Evolutionary conservation across 2,888 invertebrate genomes (phyloP).

Genomic region (Priocnemis perturbator): DNA sequence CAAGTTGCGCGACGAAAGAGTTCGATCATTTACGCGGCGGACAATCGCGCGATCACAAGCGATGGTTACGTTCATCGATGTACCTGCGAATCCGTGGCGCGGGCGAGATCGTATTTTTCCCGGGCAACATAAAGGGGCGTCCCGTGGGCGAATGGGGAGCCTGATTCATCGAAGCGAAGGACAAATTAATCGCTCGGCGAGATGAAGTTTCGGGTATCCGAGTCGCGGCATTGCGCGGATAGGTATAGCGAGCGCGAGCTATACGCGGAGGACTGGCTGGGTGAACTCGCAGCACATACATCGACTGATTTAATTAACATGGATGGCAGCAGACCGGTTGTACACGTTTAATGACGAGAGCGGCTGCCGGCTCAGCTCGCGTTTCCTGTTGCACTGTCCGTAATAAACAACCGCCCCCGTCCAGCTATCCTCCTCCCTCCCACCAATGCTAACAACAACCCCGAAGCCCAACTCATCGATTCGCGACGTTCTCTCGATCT

Average conservation of each 20-base stretch:
- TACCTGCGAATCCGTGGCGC: background rate
- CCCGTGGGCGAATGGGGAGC: too few relatives aligned
- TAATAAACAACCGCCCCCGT: conserved; percentile 58
- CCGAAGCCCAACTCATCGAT: conserved; percentile 17
- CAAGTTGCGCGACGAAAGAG: too few relatives aligned
- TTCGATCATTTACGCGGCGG: too few relatives aligned
- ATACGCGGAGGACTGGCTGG: conserved; percentile 11
- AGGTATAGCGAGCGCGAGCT: conserved; percentile 1
- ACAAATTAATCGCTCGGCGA: conserved; percentile 37
- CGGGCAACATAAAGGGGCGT: too few relatives aligned
- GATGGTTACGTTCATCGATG: too few relatives aligned
- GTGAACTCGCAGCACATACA: conserved; percentile 39
- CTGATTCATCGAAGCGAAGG: conserved; percentile 14
- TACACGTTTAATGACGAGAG: conserved; percentile 59
- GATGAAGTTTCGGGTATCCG: conserved; percentile 39
- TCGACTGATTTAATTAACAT: conserved; percentile 64
- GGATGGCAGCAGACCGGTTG: conserved; percentile 52
- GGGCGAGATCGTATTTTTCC: background rate
- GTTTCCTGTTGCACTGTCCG: conserved; percentile 58
- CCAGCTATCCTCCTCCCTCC: conserved; percentile 1
- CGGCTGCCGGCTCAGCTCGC: conserved; percentile 47
- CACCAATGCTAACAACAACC: conserved; percentile 19
- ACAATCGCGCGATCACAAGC: too few relatives aligned
- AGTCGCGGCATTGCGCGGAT: conserved; percentile 30
- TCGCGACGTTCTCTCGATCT: conserved; percentile 2